These are phyloP conservation scores for Hemicentrotus pulcherrimus DNA, from an alignment of 35 echinoderm and acorn worm genomes.

Conservation along the genomic window DNA sequence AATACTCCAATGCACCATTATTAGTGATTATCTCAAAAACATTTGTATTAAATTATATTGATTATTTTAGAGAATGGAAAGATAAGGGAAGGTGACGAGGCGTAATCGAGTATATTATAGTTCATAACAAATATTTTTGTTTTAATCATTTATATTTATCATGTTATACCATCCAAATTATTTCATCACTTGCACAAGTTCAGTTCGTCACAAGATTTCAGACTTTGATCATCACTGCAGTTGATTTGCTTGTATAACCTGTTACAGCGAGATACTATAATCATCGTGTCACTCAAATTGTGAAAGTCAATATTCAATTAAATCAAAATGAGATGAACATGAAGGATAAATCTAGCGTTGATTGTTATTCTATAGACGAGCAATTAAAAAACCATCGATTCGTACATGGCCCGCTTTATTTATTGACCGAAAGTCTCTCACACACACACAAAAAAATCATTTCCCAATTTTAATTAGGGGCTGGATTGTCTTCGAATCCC, in stretches of 20 bases:
- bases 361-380: conserved; percentile 18
- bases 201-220: neutral
- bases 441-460: neutral
- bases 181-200: neutral
- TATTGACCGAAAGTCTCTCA: neutral
- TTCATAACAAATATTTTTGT: too few species aligned
- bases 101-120: neutral
- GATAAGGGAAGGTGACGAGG: neutral
- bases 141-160: too few species aligned
- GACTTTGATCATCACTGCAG: neutral
- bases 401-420: neutral
- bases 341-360: neutral
- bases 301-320: conserved; percentile 20
- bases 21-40: too few species aligned
- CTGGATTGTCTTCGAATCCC: neutral
- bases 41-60: too few species aligned
- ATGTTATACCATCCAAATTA: neutral
- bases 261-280: neutral
- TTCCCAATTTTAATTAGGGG: neutral
- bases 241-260: neutral
- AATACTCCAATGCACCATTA: too few species aligned
- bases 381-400: conserved; percentile 7
- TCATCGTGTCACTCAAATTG: conserved; percentile 2
- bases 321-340: neutral
- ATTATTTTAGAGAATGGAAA: neutral